Percentiles rank a stretch among this genome's conserved stretches.
These are phyloP conservation scores for Pangasianodon gigas DNA, from an alignment of 2,113 vertebrate genomes.

Conservation along the genomic window DNA sequence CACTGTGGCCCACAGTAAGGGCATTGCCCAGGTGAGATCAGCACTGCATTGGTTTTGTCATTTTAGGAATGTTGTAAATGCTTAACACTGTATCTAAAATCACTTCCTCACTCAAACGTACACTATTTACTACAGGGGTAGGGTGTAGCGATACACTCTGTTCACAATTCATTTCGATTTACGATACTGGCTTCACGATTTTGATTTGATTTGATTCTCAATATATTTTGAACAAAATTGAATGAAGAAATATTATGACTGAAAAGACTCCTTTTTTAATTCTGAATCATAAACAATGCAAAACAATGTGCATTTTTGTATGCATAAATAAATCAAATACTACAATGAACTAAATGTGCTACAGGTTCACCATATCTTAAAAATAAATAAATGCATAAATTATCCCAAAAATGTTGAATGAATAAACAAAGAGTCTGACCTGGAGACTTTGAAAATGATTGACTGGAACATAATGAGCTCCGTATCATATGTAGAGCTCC, in stretches of 20 bases:
- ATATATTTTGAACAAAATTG: background rate
- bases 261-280: background rate
- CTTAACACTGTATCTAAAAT: background rate
- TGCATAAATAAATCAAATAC: background rate
- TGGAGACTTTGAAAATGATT: background rate
- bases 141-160: background rate
- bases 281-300: background rate
- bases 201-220: background rate
- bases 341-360: background rate
- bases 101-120: background rate
- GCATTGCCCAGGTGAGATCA: slow-evolving; percentile 83
- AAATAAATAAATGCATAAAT: background rate
- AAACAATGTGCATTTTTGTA: background rate
- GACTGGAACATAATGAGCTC: too few relatives aligned
- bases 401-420: background rate
- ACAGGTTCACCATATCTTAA: background rate
- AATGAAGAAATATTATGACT: background rate
- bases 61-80: background rate
- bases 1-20: slow-evolving; percentile 81
- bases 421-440: background rate
- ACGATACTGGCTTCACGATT: background rate
- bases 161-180: background rate
- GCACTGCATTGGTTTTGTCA: background rate
- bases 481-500: background rate
- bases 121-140: background rate